phyloP scores from a whole-genome alignment of 2,113 vertebrate species.

The Benitochromis conjunctus region DNA sequence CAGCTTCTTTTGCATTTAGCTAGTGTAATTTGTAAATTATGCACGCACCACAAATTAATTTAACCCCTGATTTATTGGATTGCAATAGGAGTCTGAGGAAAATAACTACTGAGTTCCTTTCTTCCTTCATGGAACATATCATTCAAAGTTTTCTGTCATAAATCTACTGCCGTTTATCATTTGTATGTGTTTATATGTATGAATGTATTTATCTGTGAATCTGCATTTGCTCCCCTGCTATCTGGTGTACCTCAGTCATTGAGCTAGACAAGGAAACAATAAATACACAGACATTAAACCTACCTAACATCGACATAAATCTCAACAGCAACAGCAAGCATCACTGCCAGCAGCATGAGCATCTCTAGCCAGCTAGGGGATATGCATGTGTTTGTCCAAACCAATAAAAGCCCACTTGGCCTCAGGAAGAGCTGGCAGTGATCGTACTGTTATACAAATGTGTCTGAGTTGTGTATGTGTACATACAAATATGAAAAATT shows the following conservation, averaged over 20 bases:
- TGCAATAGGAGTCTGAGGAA: background rate
- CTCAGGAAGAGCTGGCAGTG: conserved; percentile 12
- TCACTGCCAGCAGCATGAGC: conserved; percentile 2
- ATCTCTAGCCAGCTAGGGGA: conserved; percentile 23
- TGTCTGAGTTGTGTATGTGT: conserved; percentile 11
- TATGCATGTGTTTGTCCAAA: conserved; percentile 25
- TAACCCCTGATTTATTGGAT: background rate
- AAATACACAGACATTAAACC: conserved; percentile 28
- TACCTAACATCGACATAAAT: conserved; percentile 36
- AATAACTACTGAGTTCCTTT: background rate
- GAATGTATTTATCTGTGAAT: background rate
- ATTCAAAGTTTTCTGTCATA: background rate
- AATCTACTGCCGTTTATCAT: background rate
- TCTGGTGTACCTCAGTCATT: background rate
- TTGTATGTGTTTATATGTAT: background rate
- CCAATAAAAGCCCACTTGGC: conserved; percentile 17
- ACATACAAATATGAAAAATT: background rate
- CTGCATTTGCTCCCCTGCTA: conserved; percentile 1
- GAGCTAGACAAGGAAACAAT: background rate
- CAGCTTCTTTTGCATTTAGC: background rate
- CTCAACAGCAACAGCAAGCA: conserved; percentile 7
- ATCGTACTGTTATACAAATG: background rate
- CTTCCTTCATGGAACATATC: background rate
- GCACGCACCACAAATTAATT: background rate
- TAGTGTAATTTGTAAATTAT: background rate